A percentile compares a stretch with the other conserved stretches of the same genome.
These are phyloP conservation scores for Platycnemis pennipes DNA, from an alignment of 2,888 invertebrate genomes.

Conservation along the genomic window DNA sequence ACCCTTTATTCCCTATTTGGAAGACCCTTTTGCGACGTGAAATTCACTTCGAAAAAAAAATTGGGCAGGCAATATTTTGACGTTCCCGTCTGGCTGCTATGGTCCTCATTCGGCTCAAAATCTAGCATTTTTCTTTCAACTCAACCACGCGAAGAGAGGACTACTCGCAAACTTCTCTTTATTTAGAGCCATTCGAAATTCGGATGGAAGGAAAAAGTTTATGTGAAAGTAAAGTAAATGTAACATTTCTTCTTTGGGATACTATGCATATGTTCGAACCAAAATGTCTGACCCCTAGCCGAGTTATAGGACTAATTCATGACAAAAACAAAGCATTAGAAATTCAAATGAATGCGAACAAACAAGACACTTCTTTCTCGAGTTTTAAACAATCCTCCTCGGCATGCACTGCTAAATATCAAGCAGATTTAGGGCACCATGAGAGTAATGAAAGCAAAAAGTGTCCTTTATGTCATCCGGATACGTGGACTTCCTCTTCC, in stretches of 20 bases:
- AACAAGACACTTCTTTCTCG: neutral
- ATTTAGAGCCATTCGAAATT: neutral
- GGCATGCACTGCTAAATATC: neutral
- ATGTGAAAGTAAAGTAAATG: neutral
- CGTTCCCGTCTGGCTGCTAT: neutral
- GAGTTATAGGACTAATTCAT: neutral
- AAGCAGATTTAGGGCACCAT: neutral
- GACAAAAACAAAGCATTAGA: neutral
- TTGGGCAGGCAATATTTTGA: conserved; percentile 42
- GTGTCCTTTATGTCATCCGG: neutral
- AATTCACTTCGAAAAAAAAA: conserved; percentile 47
- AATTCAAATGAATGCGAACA: neutral
- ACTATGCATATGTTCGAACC: neutral
- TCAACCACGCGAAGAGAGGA: neutral
- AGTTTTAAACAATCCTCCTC: neutral
- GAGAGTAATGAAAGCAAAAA: neutral
- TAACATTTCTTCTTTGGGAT: neutral
- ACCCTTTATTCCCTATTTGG: conserved; percentile 48
- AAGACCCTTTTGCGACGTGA: conserved; percentile 44
- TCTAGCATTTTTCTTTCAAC: neutral
- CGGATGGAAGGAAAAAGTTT: neutral
- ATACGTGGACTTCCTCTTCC: neutral
- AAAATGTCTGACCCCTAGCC: neutral
- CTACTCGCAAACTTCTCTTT: neutral
- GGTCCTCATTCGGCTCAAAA: neutral